Conservation (phyloP, 2,888 invertebrate species). For the Parnassius glacialis region DNA sequence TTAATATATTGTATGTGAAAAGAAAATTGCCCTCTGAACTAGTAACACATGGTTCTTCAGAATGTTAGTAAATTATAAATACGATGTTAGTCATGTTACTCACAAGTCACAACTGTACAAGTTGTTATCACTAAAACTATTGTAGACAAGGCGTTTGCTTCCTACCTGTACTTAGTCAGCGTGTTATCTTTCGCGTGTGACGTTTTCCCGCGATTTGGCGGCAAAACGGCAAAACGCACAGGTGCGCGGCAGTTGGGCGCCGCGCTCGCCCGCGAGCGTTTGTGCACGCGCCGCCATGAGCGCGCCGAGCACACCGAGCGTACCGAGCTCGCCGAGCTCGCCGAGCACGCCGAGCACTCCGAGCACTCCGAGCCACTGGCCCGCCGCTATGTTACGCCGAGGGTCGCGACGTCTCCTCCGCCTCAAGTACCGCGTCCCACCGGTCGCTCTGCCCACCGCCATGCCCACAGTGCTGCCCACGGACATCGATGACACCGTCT, state of each 20-base stretch:
- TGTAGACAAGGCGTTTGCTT: neutral
- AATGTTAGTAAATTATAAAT: too few relatives aligned
- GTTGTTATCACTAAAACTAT: too few relatives aligned
- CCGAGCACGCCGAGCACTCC: slow-evolving; percentile 39
- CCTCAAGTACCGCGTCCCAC: slow-evolving; percentile 29
- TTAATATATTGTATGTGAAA: too few relatives aligned
- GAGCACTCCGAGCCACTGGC: slow-evolving; percentile 57
- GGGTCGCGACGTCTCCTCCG: slow-evolving; percentile 33
- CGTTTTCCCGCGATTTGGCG: slow-evolving; percentile 33
- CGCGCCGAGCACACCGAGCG: slow-evolving; percentile 48
- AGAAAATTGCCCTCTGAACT: too few relatives aligned
- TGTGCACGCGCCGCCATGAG: slow-evolving; percentile 55
- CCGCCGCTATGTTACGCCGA: slow-evolving; percentile 65
- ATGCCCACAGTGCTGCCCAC: slow-evolving; percentile 62
- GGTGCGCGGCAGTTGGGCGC: slow-evolving; percentile 24
- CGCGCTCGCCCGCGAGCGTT: slow-evolving; percentile 39
- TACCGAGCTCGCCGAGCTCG: neutral
- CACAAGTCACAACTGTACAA: too few relatives aligned
- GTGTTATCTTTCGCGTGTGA: slow-evolving; percentile 53
- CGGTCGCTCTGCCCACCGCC: slow-evolving; percentile 68
- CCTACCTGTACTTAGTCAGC: slow-evolving; percentile 25
- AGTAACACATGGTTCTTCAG: too few relatives aligned
- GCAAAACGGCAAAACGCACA: slow-evolving; percentile 25
- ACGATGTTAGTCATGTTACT: too few relatives aligned
- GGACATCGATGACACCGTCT: slow-evolving; percentile 86